Evolutionary conservation across 2,888 invertebrate species (phyloP).

Genomic region (Epirrhoe alternata): DNA sequence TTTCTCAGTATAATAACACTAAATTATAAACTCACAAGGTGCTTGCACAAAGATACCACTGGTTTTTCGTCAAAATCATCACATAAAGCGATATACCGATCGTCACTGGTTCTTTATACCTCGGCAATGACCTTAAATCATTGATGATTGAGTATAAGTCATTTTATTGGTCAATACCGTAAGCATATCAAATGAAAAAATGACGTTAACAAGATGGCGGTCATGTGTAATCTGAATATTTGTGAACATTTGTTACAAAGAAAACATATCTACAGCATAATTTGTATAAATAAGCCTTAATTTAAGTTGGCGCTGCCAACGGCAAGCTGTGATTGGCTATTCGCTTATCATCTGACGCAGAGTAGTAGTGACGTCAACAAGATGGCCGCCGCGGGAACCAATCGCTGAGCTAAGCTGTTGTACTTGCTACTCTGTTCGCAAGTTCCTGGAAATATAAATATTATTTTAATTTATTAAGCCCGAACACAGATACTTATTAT

Average conservation of each 20-base stretch:
- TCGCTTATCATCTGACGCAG: slow-evolving; percentile 55
- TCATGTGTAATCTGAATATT: not conserved
- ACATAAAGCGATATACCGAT: slow-evolving; percentile 27
- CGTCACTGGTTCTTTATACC: too few species aligned
- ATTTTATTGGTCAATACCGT: too few species aligned
- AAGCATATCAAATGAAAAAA: too few species aligned
- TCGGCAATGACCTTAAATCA: too few species aligned
- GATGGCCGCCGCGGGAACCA: slow-evolving; percentile 44
- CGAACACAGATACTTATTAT: too few species aligned
- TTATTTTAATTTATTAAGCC: not conserved
- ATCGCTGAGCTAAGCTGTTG: slow-evolving; percentile 64
- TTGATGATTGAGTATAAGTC: too few species aligned
- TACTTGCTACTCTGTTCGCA: slow-evolving; percentile 81
- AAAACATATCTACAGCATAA: not conserved
- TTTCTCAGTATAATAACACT: slow-evolving; percentile 15
- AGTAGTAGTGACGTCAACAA: slow-evolving; percentile 49
- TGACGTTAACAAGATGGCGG: too few species aligned
- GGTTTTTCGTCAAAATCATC: slow-evolving; percentile 19
- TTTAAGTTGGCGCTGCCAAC: not conserved
- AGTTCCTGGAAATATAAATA: slow-evolving; percentile 63
- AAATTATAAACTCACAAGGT: slow-evolving; percentile 30
- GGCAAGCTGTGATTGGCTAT: slow-evolving; percentile 21
- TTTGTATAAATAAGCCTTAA: slow-evolving; percentile 1
- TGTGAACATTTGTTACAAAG: not conserved
- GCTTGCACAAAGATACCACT: slow-evolving; percentile 12